A percentile compares a stretch with the other conserved stretches of the same genome.
These are phyloP conservation scores for Penelope pileata DNA, from an alignment of 2,113 vertebrate species.

Conservation along the genomic window DNA sequence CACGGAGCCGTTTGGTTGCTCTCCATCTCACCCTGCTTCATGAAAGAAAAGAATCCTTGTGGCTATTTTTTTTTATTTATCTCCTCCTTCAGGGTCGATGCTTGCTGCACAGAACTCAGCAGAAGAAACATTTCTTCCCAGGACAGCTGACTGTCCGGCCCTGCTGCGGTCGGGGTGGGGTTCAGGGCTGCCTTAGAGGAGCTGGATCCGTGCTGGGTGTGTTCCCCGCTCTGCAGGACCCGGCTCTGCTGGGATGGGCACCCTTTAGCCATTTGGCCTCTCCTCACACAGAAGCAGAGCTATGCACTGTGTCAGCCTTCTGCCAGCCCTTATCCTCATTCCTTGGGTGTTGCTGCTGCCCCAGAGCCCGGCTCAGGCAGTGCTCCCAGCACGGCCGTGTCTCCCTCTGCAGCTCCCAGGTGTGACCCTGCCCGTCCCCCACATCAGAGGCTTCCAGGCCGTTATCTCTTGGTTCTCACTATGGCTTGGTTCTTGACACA, in stretches of 20 bases:
- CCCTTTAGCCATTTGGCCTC: neutral
- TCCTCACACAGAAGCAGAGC: neutral
- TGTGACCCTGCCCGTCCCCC: neutral
- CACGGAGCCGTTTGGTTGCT: rapidly evolving
- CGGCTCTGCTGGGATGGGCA: neutral
- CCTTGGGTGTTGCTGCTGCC: neutral
- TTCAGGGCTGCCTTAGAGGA: neutral
- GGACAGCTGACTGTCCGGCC: neutral
- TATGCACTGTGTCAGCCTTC: neutral
- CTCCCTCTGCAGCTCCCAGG: neutral
- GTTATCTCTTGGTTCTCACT: conserved; percentile 4
- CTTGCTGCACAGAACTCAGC: neutral
- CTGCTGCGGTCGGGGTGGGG: neutral
- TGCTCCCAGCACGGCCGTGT: neutral
- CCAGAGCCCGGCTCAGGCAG: neutral
- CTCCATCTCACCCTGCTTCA: neutral
- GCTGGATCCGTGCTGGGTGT: neutral
- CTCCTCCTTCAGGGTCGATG: neutral
- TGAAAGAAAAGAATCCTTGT: neutral
- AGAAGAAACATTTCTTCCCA: neutral
- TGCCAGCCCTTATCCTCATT: neutral
- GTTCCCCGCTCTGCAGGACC: neutral
- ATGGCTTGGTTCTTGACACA: neutral
- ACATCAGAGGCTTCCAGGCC: neutral
- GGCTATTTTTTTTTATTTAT: neutral